Conservation (phyloP, 64 coral and sea anemone species). For the Montipora sp. region DNA sequence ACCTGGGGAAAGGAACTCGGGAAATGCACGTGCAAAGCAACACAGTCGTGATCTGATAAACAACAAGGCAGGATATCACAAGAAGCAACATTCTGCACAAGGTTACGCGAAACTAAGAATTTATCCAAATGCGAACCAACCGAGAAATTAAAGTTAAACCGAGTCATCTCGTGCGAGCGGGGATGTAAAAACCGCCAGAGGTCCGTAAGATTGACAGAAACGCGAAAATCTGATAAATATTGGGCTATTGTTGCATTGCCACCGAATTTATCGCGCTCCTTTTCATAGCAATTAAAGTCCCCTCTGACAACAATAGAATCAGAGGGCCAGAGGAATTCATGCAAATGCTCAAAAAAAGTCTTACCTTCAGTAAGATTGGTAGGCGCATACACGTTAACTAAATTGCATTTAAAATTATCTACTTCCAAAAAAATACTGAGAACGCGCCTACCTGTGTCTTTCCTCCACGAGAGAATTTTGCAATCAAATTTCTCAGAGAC, state of each 20-base stretch:
- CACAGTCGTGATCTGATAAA: conserved; percentile 41
- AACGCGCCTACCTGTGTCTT: background rate
- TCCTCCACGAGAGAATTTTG: background rate
- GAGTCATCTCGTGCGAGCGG: background rate
- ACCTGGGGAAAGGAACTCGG: too few relatives aligned
- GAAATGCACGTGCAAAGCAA: background rate
- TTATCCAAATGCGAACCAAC: conserved; percentile 13
- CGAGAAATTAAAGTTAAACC: background rate
- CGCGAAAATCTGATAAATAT: background rate
- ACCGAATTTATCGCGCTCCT: conserved; percentile 12
- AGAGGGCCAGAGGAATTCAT: background rate
- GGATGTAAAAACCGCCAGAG: conserved; percentile 10
- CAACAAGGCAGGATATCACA: background rate
- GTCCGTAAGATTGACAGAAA: background rate
- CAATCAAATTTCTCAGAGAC: background rate
- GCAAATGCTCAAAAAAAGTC: background rate
- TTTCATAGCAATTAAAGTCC: conserved; percentile 56
- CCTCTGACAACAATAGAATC: background rate
- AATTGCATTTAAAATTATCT: background rate
- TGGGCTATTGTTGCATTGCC: background rate
- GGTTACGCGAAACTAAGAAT: conserved; percentile 16
- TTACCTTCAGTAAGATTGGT: background rate
- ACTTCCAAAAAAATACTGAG: background rate
- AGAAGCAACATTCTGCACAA: background rate
- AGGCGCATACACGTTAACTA: background rate